Evolutionary conservation across 1,140 invertebrate species (phyloP).

Genomic region (Glossosoma conforme): DNA sequence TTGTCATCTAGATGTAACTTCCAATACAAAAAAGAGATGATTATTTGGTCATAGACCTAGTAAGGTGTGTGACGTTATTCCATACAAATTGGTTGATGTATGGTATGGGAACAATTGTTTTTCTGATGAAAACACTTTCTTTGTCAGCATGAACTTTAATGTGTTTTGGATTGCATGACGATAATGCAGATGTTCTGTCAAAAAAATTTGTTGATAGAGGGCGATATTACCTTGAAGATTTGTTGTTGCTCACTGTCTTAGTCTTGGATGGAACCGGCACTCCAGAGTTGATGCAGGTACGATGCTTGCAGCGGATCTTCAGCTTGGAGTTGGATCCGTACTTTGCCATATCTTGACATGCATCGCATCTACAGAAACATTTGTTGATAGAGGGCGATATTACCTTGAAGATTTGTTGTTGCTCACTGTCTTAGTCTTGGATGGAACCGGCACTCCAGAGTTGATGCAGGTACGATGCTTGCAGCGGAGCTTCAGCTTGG

Average conservation of each 20-base stretch:
- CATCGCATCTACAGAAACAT: slow-evolving; percentile 73
- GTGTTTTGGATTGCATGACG: too few relatives aligned
- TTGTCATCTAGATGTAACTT: not conserved
- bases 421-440: too few relatives aligned
- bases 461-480: slow-evolving; percentile 56
- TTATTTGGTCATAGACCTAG: too few relatives aligned
- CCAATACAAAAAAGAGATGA: not conserved
- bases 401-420: slow-evolving; percentile 30
- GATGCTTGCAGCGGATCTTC: slow-evolving; percentile 64
- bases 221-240: slow-evolving; percentile 31
- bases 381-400: not conserved
- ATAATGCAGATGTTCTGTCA: too few relatives aligned
- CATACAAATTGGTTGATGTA: too few relatives aligned
- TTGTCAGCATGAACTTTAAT: too few relatives aligned
- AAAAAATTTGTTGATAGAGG: too few relatives aligned
- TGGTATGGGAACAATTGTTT: too few relatives aligned
- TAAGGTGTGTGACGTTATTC: too few relatives aligned
- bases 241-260: too few relatives aligned
- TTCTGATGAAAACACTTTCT: too few relatives aligned
- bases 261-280: slow-evolving; percentile 5
- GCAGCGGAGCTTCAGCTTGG: slow-evolving; percentile 65
- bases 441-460: slow-evolving; percentile 3
- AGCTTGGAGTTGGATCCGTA: slow-evolving; percentile 67
- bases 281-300: slow-evolving; percentile 46
- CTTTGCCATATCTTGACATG: slow-evolving; percentile 74